A percentile compares a stretch with the other conserved stretches of the same genome.
phyloP scores from a whole-genome alignment of 2,797 vertebrate genomes.

The Vireo griseus region DNA sequence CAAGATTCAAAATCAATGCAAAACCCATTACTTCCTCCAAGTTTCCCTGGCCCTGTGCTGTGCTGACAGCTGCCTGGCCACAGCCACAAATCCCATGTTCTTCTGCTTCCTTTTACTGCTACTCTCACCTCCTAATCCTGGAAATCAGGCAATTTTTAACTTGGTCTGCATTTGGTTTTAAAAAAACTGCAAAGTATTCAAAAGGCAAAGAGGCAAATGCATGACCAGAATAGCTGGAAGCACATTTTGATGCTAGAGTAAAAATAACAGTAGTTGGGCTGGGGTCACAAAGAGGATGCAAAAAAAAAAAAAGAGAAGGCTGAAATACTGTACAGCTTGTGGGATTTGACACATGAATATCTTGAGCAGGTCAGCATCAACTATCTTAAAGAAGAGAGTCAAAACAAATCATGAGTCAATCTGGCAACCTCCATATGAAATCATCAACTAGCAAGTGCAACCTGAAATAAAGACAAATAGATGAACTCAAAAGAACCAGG shows the following conservation, averaged over 20 bases:
- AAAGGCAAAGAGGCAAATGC: not conserved
- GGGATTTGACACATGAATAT: not conserved
- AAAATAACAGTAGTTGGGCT: not conserved
- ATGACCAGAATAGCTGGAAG: not conserved
- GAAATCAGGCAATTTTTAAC: not conserved
- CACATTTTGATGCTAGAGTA: not conserved
- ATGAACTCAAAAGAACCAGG: not conserved
- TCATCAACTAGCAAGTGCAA: not conserved
- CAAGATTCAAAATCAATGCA: accelerated
- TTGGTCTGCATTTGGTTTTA: not conserved
- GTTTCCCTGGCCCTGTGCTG: not conserved
- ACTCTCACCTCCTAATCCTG: not conserved
- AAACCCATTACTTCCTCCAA: not conserved
- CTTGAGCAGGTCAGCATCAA: not conserved
- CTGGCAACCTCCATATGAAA: not conserved
- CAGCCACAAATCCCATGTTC: accelerated
- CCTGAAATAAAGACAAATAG: not conserved
- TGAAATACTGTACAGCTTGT: accelerated
- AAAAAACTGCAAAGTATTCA: not conserved
- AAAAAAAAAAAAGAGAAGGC: not conserved
- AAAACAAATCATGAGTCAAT: not conserved
- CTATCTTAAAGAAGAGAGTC: not conserved
- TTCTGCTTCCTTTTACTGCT: not conserved
- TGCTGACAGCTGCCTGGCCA: not conserved
- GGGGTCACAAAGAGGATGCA: not conserved